phyloP scores from a whole-genome alignment of 2,888 invertebrate genomes.

The Syrphus vitripennis region DNA sequence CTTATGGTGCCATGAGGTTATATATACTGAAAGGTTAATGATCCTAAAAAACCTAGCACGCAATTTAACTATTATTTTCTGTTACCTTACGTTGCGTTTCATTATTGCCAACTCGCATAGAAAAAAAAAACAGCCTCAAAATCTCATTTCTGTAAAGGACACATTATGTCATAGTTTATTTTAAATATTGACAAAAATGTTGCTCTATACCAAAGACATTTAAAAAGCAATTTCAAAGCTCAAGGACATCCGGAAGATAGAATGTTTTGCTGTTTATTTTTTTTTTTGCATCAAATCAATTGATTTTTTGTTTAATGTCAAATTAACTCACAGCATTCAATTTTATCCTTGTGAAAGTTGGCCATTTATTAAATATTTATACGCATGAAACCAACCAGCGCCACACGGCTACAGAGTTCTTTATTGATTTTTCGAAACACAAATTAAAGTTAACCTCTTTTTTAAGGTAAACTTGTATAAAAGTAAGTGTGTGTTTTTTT shows the following conservation, averaged over 20 bases:
- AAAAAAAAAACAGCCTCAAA: background rate
- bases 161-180: background rate
- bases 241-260: background rate
- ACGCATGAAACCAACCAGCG: background rate
- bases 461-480: background rate
- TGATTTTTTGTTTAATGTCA: background rate
- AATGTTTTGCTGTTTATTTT: background rate
- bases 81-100: background rate
- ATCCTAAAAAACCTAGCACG: background rate
- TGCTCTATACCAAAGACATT: background rate
- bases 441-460: background rate
- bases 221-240: background rate
- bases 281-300: background rate
- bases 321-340: background rate
- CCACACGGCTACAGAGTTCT: background rate
- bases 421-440: background rate
- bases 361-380: background rate
- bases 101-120: background rate
- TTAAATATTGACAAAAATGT: background rate
- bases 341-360: background rate
- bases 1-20: background rate
- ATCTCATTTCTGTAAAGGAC: background rate
- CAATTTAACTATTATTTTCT: background rate
- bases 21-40: background rate
- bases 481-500: background rate